These are phyloP conservation scores for Spicauda simplicius DNA, from an alignment of 2,888 invertebrate genomes.

Conservation along the genomic window DNA sequence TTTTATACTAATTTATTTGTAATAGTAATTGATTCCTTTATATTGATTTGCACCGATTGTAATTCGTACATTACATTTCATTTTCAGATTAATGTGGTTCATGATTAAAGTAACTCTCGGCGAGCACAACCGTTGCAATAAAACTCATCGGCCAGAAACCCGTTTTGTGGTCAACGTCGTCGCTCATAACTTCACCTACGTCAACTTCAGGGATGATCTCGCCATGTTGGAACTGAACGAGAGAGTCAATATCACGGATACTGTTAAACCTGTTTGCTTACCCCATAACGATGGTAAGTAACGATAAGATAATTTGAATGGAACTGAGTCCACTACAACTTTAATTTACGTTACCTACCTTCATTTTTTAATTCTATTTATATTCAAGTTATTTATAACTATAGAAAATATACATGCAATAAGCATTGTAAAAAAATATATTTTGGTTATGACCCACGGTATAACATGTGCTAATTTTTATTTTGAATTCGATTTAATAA, in stretches of 20 bases:
- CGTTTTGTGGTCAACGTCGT: conserved; percentile 90
- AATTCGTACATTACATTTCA: neutral
- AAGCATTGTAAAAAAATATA: too few relatives aligned
- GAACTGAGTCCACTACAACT: too few relatives aligned
- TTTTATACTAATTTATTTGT: too few relatives aligned
- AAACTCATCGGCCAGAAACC: conserved; percentile 88
- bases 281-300: conserved; percentile 88
- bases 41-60: too few relatives aligned
- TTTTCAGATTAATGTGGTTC: conserved; percentile 93
- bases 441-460: too few relatives aligned
- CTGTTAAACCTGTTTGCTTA: conserved; percentile 92
- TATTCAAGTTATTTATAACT: too few relatives aligned
- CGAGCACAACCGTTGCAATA: conserved; percentile 93
- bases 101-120: conserved; percentile 95
- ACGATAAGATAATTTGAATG: conserved; percentile 24
- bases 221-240: conserved; percentile 92
- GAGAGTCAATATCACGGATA: conserved; percentile 89
- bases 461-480: too few relatives aligned
- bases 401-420: too few relatives aligned
- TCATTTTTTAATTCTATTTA: too few relatives aligned
- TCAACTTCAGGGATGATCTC: conserved; percentile 94
- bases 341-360: too few relatives aligned
- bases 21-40: too few relatives aligned
- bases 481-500: too few relatives aligned
- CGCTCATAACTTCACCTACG: conserved; percentile 91